Percentiles rank a stretch among this genome's conserved stretches.
Evolutionary conservation across 2,113 vertebrate genomes (phyloP).

Genomic region (Neofelis nebulosa): DNA sequence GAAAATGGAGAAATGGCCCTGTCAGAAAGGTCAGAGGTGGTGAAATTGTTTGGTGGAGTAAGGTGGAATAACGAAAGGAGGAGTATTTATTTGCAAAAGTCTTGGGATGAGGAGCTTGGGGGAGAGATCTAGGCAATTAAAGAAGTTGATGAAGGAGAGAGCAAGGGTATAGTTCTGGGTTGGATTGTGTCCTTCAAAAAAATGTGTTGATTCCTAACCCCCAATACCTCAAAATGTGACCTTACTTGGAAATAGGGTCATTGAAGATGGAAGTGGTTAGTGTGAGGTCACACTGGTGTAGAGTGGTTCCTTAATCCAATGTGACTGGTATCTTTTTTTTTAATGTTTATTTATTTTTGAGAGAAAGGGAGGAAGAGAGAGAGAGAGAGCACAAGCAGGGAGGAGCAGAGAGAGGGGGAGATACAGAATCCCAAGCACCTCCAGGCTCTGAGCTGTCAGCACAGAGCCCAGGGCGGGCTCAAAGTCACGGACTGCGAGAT

Average conservation of each 20-base stretch:
- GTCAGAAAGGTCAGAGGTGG: background rate
- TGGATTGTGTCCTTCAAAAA: background rate
- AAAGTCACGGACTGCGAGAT: too few relatives aligned
- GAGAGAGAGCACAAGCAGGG: too few relatives aligned
- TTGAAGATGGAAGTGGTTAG: background rate
- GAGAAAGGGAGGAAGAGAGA: too few relatives aligned
- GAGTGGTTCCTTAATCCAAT: background rate
- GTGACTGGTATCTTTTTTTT: background rate
- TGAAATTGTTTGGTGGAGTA: background rate
- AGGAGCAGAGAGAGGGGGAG: too few relatives aligned
- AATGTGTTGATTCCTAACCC: background rate
- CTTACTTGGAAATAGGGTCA: background rate
- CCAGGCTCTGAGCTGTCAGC: too few relatives aligned
- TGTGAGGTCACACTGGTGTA: background rate
- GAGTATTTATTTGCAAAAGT: background rate
- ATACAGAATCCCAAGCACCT: too few relatives aligned
- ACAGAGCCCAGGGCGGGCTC: too few relatives aligned
- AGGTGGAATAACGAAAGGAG: background rate
- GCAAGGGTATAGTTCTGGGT: background rate
- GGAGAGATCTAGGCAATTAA: background rate
- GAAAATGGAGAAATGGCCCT: background rate
- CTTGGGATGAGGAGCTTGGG: accelerated
- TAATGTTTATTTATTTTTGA: too few relatives aligned
- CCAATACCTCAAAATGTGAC: background rate
- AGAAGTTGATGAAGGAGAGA: background rate